Evolutionary conservation across 2,888 invertebrate species (phyloP).

Genomic region (Pocota personata): DNA sequence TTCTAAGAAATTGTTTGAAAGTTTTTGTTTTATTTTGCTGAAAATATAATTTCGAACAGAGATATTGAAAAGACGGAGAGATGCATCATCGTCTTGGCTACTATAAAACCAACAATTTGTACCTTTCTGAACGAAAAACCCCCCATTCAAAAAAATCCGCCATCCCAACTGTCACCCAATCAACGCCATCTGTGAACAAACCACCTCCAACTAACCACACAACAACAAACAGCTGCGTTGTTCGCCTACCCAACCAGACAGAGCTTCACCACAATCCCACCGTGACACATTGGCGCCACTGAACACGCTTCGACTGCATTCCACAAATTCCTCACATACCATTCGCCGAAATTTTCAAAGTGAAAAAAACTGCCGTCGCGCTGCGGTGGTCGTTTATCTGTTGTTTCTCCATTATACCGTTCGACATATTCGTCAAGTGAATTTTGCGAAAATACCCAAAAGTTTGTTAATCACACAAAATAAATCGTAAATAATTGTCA

Average conservation of each 20-base stretch:
- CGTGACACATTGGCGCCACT: conserved; percentile 39
- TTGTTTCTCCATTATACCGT: background rate
- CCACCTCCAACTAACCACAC: background rate
- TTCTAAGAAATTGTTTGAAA: too few relatives aligned
- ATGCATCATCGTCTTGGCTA: too few relatives aligned
- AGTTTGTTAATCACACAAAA: background rate
- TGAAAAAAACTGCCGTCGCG: conserved; percentile 72
- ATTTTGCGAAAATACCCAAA: background rate
- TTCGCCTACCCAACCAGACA: background rate
- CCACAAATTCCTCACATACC: conserved; percentile 68
- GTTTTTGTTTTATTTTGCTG: too few relatives aligned
- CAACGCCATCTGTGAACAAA: conserved; percentile 39
- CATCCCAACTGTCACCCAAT: background rate
- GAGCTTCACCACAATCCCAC: conserved; percentile 42
- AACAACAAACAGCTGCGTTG: conserved; percentile 60
- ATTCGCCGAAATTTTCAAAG: conserved; percentile 72
- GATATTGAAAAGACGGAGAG: too few relatives aligned
- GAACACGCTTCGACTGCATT: conserved; percentile 73
- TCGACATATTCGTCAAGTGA: background rate
- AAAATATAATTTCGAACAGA: too few relatives aligned
- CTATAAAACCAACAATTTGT: too few relatives aligned
- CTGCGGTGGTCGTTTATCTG: conserved; percentile 57
- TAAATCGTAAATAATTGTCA: background rate
- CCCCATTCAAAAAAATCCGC: background rate
- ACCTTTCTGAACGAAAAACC: too few relatives aligned